These are phyloP conservation scores for Alcedo atthis DNA, from an alignment of 2,797 vertebrate genomes.

Conservation along the genomic window DNA sequence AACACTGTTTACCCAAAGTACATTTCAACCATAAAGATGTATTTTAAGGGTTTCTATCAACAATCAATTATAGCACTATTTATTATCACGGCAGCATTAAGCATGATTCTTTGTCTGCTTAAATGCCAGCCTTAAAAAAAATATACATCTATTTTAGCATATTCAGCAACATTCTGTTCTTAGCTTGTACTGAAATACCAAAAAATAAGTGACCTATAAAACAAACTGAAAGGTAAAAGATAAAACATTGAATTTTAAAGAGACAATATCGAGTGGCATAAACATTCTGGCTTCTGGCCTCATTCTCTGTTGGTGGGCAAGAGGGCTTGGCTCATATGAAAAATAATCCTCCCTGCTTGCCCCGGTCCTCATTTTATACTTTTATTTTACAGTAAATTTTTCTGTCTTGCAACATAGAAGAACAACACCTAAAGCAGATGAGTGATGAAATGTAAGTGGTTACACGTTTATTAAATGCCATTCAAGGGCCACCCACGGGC, in stretches of 20 bases:
- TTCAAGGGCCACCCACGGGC: background rate
- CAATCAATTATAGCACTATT: conserved; percentile 67
- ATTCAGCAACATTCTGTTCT: conserved; percentile 64
- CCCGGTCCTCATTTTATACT: background rate
- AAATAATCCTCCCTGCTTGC: background rate
- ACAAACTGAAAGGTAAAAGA: conserved; percentile 30
- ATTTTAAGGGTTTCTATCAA: conserved; percentile 73
- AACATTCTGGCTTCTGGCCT: background rate
- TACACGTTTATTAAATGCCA: background rate
- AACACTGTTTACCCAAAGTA: conserved; percentile 70
- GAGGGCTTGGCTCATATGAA: background rate
- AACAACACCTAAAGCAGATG: background rate
- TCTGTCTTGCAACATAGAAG: background rate
- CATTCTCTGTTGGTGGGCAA: background rate
- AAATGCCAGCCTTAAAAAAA: conserved; percentile 53
- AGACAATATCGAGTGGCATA: background rate
- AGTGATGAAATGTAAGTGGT: background rate
- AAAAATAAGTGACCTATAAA: conserved; percentile 65
- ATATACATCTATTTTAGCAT: conserved; percentile 30
- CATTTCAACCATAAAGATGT: conserved; percentile 70
- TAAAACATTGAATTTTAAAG: conserved; percentile 1
- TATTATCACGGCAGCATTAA: conserved; percentile 66
- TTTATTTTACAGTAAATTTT: background rate
- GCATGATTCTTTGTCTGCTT: conserved; percentile 59
- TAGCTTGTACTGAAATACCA: conserved; percentile 40